These are phyloP conservation scores for Caenorhabditis inopinata DNA, from an alignment of 1,140 invertebrate species.

Conservation along the genomic window DNA sequence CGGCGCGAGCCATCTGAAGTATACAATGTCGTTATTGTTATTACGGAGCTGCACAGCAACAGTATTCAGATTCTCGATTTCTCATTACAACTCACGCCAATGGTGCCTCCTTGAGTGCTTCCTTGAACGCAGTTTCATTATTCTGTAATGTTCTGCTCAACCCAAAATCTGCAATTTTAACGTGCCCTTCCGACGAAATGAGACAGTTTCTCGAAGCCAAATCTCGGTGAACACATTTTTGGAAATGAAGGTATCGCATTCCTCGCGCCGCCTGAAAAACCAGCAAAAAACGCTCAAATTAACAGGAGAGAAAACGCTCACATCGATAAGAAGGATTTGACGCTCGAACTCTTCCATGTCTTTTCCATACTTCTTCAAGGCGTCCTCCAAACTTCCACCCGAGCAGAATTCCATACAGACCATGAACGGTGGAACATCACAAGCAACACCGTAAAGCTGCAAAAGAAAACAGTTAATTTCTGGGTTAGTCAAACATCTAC, in stretches of 20 bases:
- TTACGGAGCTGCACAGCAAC: no score
- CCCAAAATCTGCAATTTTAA: conserved; percentile 91
- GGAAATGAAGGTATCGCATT: conserved; percentile 48
- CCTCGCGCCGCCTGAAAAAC: conserved; percentile 42
- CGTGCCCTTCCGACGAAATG: conserved; percentile 76
- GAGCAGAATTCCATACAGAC: conserved; percentile 50
- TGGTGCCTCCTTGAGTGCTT: conserved; percentile 12
- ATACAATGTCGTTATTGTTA: no score
- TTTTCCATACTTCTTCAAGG: conserved; percentile 44
- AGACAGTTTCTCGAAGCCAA: conserved; percentile 80
- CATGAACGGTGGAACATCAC: conserved; percentile 44
- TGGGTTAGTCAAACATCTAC: no score
- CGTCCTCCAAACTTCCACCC: conserved; percentile 48
- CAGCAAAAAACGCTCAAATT: not conserved
- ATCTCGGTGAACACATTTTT: conserved; percentile 79
- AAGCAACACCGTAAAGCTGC: conserved; percentile 50
- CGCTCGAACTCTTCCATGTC: conserved; percentile 40
- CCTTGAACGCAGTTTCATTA: not conserved
- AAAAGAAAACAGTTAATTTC: not conserved
- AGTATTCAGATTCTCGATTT: not conserved
- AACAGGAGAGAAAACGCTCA: not conserved
- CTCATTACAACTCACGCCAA: not conserved
- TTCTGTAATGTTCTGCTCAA: conserved; percentile 73
- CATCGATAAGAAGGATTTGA: not conserved
- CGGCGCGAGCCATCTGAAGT: conserved; percentile 62